A percentile compares a stretch with the other conserved stretches of the same genome.
Evolutionary conservation across 2,113 vertebrate genomes (phyloP).

Genomic region (Gulo gulo): DNA sequence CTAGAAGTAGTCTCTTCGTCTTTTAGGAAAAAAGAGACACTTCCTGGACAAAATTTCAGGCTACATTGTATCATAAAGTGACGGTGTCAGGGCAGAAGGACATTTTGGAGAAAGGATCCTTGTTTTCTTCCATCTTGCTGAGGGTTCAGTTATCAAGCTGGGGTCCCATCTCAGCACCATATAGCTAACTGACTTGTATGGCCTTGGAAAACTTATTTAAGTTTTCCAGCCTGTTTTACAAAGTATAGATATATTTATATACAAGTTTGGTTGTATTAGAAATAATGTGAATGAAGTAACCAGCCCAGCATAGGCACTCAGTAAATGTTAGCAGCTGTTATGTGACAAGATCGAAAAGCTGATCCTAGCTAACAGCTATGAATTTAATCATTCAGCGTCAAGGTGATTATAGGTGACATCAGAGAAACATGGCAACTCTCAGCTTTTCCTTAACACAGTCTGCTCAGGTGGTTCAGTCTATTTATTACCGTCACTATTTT

Average conservation of each 20-base stretch:
- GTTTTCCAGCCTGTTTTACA: not conserved
- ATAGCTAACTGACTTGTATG: not conserved
- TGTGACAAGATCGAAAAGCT: not conserved
- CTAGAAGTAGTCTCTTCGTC: not conserved
- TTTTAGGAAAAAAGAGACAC: not conserved
- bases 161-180: not conserved
- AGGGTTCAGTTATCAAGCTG: not conserved
- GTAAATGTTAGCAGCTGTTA: not conserved
- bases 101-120: not conserved
- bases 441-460: constrained; percentile 87
- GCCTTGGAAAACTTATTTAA: not conserved
- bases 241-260: not conserved
- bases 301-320: not conserved
- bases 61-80: not conserved
- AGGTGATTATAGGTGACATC: not conserved
- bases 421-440: not conserved
- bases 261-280: not conserved
- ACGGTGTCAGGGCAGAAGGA: not conserved
- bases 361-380: not conserved
- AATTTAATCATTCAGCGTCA: not conserved
- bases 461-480: constrained; percentile 90
- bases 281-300: not conserved
- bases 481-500: constrained; percentile 97
- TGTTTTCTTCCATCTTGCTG: not conserved
- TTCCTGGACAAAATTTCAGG: not conserved